These are phyloP conservation scores for Fratercula arctica DNA, from an alignment of 2,797 vertebrate species.

Conservation along the genomic window DNA sequence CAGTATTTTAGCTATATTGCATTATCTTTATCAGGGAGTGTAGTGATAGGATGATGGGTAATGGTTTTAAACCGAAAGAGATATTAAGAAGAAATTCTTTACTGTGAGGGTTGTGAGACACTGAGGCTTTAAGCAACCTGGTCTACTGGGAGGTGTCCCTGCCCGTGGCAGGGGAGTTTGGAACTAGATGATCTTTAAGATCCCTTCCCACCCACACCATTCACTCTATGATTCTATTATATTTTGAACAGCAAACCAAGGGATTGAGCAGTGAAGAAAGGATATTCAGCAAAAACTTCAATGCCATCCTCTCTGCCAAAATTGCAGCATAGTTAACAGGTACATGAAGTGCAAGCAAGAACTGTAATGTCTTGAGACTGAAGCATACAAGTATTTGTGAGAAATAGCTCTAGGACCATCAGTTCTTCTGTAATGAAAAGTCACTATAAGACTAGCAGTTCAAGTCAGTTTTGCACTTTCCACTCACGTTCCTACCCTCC, in stretches of 20 bases:
- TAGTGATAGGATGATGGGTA: neutral
- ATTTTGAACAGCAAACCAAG: neutral
- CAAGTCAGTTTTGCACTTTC: neutral
- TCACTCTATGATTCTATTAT: neutral
- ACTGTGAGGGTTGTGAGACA: neutral
- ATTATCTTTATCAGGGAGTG: neutral
- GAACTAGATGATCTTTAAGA: neutral
- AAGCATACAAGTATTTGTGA: neutral
- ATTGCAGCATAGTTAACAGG: accelerated
- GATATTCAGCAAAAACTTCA: accelerated
- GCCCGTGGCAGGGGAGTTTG: neutral
- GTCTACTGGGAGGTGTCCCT: neutral
- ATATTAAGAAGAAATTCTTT: neutral
- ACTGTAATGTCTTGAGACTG: accelerated
- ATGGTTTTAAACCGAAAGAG: neutral
- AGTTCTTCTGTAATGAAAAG: accelerated
- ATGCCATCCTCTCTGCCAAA: neutral
- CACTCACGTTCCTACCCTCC: neutral
- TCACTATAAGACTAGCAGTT: neutral
- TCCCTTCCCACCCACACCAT: neutral
- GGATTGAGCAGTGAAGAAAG: accelerated
- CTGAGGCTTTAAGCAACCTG: neutral
- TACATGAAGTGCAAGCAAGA: neutral
- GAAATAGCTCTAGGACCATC: neutral
- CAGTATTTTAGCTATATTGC: neutral